Conservation (phyloP, 2,888 invertebrate genomes). For the Netelia melanura region DNA sequence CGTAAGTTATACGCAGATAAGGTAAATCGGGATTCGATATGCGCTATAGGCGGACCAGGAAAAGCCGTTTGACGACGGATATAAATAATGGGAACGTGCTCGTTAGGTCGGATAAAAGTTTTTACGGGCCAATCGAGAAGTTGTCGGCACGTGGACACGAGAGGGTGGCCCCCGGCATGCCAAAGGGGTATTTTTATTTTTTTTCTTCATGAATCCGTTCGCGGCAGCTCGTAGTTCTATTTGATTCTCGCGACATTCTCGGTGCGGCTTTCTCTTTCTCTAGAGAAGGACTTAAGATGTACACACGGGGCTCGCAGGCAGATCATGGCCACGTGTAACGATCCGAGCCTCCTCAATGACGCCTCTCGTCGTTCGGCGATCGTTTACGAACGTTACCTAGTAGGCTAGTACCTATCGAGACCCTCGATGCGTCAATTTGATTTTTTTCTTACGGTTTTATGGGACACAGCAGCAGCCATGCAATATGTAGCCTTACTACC, state of each 20-base stretch:
- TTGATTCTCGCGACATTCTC: constrained; percentile 44
- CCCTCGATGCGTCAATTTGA: constrained; percentile 38
- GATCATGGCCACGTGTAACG: constrained; percentile 46
- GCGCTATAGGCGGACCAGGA: constrained; percentile 69
- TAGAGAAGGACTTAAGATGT: constrained; percentile 33
- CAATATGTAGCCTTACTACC: constrained; percentile 4
- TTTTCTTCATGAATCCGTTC: constrained; percentile 43
- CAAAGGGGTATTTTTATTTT: constrained; percentile 46
- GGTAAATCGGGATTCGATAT: constrained; percentile 31
- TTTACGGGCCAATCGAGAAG: constrained; percentile 78
- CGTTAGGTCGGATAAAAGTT: constrained; percentile 82
- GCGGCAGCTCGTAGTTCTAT: constrained; percentile 44
- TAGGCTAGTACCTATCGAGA: constrained; percentile 30
- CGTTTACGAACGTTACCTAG: constrained; percentile 46
- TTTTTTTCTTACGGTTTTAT: constrained; percentile 33
- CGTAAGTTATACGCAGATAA: constrained; percentile 10
- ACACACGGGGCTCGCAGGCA: constrained; percentile 30
- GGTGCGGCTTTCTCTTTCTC: constrained; percentile 10
- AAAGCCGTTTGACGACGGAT: constrained; percentile 74
- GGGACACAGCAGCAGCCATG: constrained; percentile 20
- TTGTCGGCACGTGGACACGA: constrained; percentile 65
- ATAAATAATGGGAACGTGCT: constrained; percentile 81
- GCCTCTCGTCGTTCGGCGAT: constrained; percentile 45
- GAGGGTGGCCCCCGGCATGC: constrained; percentile 57
- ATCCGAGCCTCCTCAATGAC: constrained; percentile 42